Base-by-base conservation (phyloP, 2,113 vertebrate species). In the Chinchilla lanigera region DNA sequence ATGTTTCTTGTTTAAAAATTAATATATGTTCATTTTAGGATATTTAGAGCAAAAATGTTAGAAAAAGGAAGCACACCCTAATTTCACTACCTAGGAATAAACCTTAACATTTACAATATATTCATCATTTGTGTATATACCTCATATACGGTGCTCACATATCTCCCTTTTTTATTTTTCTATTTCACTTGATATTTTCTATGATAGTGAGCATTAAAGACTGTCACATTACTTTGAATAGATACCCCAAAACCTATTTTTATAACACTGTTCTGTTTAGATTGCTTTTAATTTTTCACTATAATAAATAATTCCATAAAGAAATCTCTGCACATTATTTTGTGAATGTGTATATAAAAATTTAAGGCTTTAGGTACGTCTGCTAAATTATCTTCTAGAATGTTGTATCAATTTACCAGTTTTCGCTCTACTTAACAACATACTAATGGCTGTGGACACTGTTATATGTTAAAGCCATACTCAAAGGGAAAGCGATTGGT, bases 331-430 rank as follows among this genome's bases (percentile, higher is more conserved):
- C 7, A 90, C 38, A 87, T 47, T 89, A 67, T 30, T 65, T 13
- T 80, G 22, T 90, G 22, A 60, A 67, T 67, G 20, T 44, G 17
- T 47, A 86, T 41, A 52, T 75, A 75, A 52, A 92, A 90, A 90
- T 58, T 44, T 60, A 93, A 67, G 38, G 50, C 50, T 97, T 85
- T 82, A 71, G 26, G n/a, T 28, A 75, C n/a, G n/a, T 30, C 65
- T 50, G 50, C 38, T 38, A 83, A 90, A 95, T 67, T 67, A 82
- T 65, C 38, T 86, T 86, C 81, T 73, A 90, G 41, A 90, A 86
- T 47, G 33, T 47, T 73, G 52, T 63, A 85, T 11, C 2, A 11
- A 63, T 54, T 88, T 84, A 54, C 35, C 78, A 93, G 65, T 95
- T 95, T 89, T 90, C 44, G 81, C 26, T 81, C 22, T 90, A 65